Evolutionary conservation across 2,888 invertebrate species (phyloP).

Genomic region (Pomacea canaliculata): DNA sequence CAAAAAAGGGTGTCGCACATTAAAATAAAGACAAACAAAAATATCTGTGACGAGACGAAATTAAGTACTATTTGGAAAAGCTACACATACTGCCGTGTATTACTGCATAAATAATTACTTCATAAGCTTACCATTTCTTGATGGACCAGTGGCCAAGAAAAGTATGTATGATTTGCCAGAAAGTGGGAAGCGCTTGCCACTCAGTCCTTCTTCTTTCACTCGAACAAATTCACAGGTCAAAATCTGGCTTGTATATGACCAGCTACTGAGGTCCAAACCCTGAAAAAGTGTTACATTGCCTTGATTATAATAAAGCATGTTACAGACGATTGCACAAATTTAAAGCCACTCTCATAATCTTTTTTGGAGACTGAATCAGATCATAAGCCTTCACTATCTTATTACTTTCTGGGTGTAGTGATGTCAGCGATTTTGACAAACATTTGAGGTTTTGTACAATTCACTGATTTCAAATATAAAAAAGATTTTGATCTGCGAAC

Average conservation of each 20-base stretch:
- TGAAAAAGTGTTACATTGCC: background rate
- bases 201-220: background rate
- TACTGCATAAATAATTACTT: background rate
- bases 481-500: no score
- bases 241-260: conserved; percentile 3
- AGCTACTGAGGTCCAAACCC: conserved; percentile 10
- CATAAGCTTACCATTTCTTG: conserved; percentile 4
- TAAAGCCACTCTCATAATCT: background rate
- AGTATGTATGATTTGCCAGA: conserved; percentile 6
- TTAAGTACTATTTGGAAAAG: no score
- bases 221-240: conserved; percentile 19
- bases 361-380: no score
- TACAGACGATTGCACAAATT: background rate
- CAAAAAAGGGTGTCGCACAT: no score
- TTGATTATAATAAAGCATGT: background rate
- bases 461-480: no score
- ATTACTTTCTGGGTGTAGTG: no score
- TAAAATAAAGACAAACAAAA: no score
- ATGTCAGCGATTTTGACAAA: no score
- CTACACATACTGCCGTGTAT: no score
- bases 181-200: conserved; percentile 13
- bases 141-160: conserved; percentile 16
- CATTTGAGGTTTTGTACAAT: no score
- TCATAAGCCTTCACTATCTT: no score
- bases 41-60: no score